These are phyloP conservation scores for Dryoscopus gambensis DNA, from an alignment of 2,113 vertebrate genomes.

Conservation along the genomic window DNA sequence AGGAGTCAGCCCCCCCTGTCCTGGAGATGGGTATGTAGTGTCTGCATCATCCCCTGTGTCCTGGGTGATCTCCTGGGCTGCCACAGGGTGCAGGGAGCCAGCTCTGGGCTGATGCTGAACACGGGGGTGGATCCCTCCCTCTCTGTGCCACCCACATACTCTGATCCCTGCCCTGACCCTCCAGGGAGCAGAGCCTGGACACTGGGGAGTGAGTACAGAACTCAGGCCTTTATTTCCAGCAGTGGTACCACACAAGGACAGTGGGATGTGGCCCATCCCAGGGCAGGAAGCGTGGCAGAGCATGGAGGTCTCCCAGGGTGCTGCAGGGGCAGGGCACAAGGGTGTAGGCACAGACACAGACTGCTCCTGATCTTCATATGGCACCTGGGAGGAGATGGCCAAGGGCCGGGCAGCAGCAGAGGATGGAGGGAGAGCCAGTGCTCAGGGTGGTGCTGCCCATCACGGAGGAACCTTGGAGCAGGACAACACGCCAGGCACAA, in stretches of 20 bases:
- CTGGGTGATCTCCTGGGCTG: background rate
- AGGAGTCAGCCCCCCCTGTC: background rate
- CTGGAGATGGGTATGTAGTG: fast-evolving
- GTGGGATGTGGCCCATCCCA: background rate
- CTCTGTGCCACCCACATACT: background rate
- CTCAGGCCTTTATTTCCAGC: conserved; percentile 40
- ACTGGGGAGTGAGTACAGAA: background rate
- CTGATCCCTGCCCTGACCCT: background rate
- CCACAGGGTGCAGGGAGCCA: background rate
- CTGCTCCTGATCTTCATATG: background rate
- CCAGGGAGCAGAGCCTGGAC: background rate
- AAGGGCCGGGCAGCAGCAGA: background rate
- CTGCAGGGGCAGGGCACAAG: background rate
- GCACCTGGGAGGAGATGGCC: background rate
- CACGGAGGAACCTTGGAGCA: background rate
- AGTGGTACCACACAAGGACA: fast-evolving
- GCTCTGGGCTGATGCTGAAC: background rate
- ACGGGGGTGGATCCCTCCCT: fast-evolving
- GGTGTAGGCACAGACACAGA: background rate
- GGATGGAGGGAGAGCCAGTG: background rate
- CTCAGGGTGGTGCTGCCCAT: background rate
- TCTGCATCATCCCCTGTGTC: background rate
- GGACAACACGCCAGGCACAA: background rate
- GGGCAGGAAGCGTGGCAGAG: background rate
- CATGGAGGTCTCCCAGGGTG: fast-evolving